phyloP scores from a whole-genome alignment of 2,113 vertebrate species.

The Ciconia boyciana region DNA sequence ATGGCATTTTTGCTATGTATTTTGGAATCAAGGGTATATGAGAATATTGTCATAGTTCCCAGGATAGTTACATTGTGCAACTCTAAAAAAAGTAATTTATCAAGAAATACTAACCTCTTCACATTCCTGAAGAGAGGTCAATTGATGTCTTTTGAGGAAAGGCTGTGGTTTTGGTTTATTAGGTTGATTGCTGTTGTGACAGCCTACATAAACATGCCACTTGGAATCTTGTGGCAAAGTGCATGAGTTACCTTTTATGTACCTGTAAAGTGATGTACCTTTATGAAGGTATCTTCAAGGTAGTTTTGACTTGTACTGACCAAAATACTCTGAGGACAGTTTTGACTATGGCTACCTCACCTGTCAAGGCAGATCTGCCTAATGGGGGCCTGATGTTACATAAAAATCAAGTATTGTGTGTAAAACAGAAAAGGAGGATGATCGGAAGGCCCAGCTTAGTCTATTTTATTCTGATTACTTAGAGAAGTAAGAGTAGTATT shows the following conservation, averaged over 20 bases:
- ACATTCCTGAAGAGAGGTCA: not conserved
- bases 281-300: not conserved
- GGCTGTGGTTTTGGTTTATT: not conserved
- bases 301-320: not conserved
- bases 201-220: fast-evolving
- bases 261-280: not conserved
- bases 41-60: not conserved
- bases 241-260: not conserved
- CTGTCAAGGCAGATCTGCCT: not conserved
- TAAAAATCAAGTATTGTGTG: not conserved
- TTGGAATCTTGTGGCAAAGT: not conserved
- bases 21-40: not conserved
- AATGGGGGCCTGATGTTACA: not conserved
- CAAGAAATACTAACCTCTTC: not conserved
- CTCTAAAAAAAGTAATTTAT: not conserved
- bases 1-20: not conserved
- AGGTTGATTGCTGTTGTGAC: not conserved
- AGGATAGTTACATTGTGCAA: not conserved
- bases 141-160: not conserved
- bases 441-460: not conserved
- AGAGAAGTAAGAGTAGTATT: not conserved
- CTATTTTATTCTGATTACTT: not conserved
- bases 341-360: not conserved
- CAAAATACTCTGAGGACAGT: not conserved
- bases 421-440: not conserved